Percentiles rank a stretch among this genome's conserved stretches.
These are phyloP conservation scores for Macaria notata DNA, from an alignment of 2,888 invertebrate species.

Conservation along the genomic window DNA sequence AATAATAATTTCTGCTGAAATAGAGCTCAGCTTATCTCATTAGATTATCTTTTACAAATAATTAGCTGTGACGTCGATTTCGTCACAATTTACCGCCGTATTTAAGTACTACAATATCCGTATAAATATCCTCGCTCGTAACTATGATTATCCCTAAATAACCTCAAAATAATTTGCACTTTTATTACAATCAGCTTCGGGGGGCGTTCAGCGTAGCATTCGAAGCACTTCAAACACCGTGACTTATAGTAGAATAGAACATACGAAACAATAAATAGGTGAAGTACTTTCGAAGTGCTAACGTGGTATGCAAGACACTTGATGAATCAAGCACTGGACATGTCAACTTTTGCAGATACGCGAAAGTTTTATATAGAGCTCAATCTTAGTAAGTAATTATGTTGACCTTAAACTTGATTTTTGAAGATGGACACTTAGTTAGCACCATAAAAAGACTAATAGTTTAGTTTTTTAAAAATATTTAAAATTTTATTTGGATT, in stretches of 20 bases:
- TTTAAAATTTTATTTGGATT: too few species aligned
- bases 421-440: too few species aligned
- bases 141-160: slow-evolving; percentile 63
- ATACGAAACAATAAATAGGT: slow-evolving; percentile 38
- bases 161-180: slow-evolving; percentile 77
- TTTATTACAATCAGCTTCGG: slow-evolving; percentile 69
- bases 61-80: slow-evolving; percentile 41
- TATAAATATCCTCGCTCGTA: slow-evolving; percentile 71
- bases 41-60: slow-evolving; percentile 38
- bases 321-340: slow-evolving; percentile 2
- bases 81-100: slow-evolving; percentile 42
- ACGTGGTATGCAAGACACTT: slow-evolving; percentile 46
- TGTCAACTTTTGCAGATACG: too few species aligned
- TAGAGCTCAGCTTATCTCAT: slow-evolving; percentile 33
- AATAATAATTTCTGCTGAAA: slow-evolving; percentile 42
- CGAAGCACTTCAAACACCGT: slow-evolving; percentile 64
- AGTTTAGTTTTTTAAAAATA: too few species aligned
- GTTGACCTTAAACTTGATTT: too few species aligned
- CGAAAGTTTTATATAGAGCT: not conserved
- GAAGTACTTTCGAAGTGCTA: slow-evolving; percentile 70
- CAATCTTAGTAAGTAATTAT: too few species aligned
- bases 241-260: slow-evolving; percentile 33
- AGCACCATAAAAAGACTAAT: too few species aligned
- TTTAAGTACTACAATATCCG: slow-evolving; percentile 75
- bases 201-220: slow-evolving; percentile 77